A percentile compares a stretch with the other conserved stretches of the same genome.
Evolutionary conservation across 2,113 vertebrate genomes (phyloP).

Genomic region (Nannobrachium achirus): DNA sequence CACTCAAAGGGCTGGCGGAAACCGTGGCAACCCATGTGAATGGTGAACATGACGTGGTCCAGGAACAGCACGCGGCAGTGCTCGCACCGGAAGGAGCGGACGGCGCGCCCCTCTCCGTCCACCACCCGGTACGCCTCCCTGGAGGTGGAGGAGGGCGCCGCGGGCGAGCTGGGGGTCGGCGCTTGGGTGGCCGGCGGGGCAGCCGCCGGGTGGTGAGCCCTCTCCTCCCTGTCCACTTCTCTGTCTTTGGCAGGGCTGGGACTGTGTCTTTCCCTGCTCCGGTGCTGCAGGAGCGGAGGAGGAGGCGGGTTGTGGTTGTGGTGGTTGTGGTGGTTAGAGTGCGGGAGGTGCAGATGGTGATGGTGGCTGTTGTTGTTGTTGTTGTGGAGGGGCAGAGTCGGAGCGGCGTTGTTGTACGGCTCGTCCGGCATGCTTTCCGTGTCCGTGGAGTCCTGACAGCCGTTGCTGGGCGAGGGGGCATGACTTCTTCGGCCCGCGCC

Average conservation of each 20-base stretch:
- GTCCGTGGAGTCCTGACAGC: constrained; percentile 97
- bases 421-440: constrained; percentile 97
- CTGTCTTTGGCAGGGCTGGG: constrained; percentile 91
- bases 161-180: constrained; percentile 57
- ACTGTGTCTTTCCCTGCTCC: constrained; percentile 71
- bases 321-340: constrained; percentile 58
- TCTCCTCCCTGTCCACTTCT: constrained; percentile 77
- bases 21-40: constrained; percentile 99
- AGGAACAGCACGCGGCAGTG: constrained; percentile 97
- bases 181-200: constrained; percentile 37
- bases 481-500: constrained; percentile 74
- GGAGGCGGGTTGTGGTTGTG: constrained; percentile 54
- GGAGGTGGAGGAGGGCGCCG: constrained; percentile 68
- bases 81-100: constrained; percentile 93
- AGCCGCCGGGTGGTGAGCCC: constrained; percentile 33
- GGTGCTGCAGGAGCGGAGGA: constrained; percentile 44
- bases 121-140: constrained; percentile 89
- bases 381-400: constrained; percentile 38
- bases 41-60: constrained; percentile 99
- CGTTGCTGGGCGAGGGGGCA: constrained; percentile 87
- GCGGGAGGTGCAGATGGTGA: constrained; percentile 62
- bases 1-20: constrained; percentile 98
- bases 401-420: constrained; percentile 75
- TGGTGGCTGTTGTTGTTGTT: constrained; percentile 71
- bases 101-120: constrained; percentile 88